These are phyloP conservation scores for Scleropages formosus DNA, from an alignment of 2,797 vertebrate species.

Conservation along the genomic window DNA sequence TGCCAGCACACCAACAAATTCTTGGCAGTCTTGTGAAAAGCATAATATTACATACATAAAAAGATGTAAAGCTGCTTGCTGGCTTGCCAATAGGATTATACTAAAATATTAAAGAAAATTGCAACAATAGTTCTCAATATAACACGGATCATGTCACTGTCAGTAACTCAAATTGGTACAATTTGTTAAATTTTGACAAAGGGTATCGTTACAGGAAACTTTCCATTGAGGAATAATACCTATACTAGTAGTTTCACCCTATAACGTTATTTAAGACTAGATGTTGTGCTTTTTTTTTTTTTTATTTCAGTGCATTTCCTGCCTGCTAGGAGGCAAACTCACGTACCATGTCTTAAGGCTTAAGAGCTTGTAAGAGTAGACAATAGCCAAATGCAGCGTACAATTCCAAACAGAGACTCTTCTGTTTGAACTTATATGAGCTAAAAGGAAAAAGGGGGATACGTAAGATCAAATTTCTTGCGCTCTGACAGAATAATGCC, in stretches of 20 bases:
- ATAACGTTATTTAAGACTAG: constrained; percentile 32
- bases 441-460: constrained; percentile 22
- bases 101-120: too few relatives aligned
- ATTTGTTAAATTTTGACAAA: too few relatives aligned
- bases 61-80: too few relatives aligned
- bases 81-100: too few relatives aligned
- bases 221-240: constrained; percentile 22
- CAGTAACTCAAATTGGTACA: too few relatives aligned
- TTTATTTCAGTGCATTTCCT: constrained; percentile 39
- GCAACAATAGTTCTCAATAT: too few relatives aligned
- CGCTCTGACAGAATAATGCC: constrained; percentile 31
- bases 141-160: too few relatives aligned
- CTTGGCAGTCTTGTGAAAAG: too few relatives aligned
- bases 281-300: constrained; percentile 29
- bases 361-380: constrained; percentile 35
- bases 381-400: constrained; percentile 38
- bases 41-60: too few relatives aligned
- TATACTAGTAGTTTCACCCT: constrained; percentile 25
- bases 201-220: too few relatives aligned
- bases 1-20: too few relatives aligned
- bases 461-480: constrained; percentile 41
- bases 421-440: constrained; percentile 38
- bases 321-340: constrained; percentile 20
- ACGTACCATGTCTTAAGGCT: constrained; percentile 7
- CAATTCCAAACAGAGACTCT: constrained; percentile 41